Base-by-base conservation (phyloP, 2,113 vertebrate genomes). In the Mustela lutreola region DNA sequence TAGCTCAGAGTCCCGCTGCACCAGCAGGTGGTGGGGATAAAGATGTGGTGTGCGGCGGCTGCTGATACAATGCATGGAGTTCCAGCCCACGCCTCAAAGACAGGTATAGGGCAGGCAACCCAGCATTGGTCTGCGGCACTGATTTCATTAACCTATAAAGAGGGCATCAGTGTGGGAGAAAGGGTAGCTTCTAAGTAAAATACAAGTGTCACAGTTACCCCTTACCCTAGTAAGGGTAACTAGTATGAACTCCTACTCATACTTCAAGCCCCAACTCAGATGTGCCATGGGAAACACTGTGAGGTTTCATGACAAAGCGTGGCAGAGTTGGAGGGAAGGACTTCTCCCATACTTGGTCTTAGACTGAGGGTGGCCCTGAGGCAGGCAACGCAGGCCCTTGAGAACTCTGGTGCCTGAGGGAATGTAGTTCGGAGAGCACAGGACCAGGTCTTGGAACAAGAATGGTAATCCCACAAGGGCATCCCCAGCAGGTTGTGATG, bases 241-340 rank as follows among this genome's bases (percentile, higher is more conserved):
- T 14, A 65, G 63, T 15, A 70, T 80, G 65, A 84, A 88, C 70
- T 88, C 86, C 50, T 91, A 65, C 33, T 78, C 91, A 56, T 6
- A 56, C 82, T 26, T 84, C 87, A 93, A 91, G 45, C 31, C 58
- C 83, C 82, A 73, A 53, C 45, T 73, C 78, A 89, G 88, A 36
- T 45, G 48, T 58, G 56, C 18, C 62, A n/a, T 0, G 45, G 75
- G 53, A 62, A 31, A 50, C 45, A 42, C 22, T 1, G 1, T 62
- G 62, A 89, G 28, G n/a, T 50, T 73, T 63, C 15, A 15, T n/a
- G 63, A 86, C n/a, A 67, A 94, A 90, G 48, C 21, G 3, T 18
- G 9, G 39, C 45, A 94, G 70, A 71, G 26, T 73, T 36, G 45
- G 53, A 79, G 9, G 48, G 48, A 91, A 89, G 50, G 56, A 58